Conservation (phyloP, 2,113 vertebrate species). For the Halcyon malimbica region DNA sequence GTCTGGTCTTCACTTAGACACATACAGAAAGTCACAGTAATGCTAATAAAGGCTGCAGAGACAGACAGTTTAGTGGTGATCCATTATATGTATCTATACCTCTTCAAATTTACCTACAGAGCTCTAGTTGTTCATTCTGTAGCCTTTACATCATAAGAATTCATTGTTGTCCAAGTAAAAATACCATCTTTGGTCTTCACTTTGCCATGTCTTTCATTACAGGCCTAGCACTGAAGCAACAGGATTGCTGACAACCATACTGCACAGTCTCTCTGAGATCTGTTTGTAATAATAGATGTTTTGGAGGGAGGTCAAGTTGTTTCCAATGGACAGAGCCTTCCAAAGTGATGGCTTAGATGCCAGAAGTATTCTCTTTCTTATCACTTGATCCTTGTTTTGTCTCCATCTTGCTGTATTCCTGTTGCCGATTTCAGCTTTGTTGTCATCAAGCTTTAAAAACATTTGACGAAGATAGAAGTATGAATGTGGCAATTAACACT, state of each 20-base stretch:
- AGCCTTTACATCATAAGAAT: background rate
- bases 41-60: background rate
- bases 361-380: background rate
- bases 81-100: background rate
- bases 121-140: background rate
- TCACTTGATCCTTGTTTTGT: background rate
- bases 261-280: background rate
- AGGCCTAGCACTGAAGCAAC: background rate
- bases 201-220: background rate
- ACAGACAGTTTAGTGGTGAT: background rate
- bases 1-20: background rate
- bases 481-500: background rate
- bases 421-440: slow-evolving; percentile 10
- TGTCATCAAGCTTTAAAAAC: background rate
- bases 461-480: background rate
- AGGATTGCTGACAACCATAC: background rate
- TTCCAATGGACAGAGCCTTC: background rate
- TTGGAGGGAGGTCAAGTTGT: background rate
- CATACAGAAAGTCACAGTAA: background rate
- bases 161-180: background rate
- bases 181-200: background rate
- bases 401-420: background rate
- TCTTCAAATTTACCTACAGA: background rate
- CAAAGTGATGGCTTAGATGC: background rate
- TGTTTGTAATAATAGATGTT: background rate